Percentiles rank a stretch among this genome's conserved stretches.
Conservation (phyloP, 2,888 invertebrate genomes). For the Ochropleura plecta region DNA sequence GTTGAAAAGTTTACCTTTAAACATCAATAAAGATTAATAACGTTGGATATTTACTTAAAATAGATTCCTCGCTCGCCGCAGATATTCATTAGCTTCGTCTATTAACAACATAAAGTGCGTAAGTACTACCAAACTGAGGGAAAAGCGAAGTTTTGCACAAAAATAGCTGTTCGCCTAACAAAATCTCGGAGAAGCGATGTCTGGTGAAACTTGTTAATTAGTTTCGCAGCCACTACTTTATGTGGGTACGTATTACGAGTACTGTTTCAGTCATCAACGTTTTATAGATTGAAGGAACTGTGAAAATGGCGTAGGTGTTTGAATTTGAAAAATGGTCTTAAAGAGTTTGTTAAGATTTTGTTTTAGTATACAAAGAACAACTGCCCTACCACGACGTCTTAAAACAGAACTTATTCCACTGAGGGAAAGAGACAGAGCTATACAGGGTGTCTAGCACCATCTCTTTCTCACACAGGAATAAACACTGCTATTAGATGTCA, state of each 20-base stretch:
- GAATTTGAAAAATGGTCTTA: background rate
- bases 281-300: conserved; percentile 8
- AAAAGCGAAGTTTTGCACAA: conserved; percentile 67
- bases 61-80: conserved; percentile 17
- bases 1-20: background rate
- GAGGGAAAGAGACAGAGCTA: no score
- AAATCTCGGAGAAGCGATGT: conserved; percentile 75
- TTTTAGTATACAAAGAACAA: no score
- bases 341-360: conserved; percentile 3
- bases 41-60: conserved; percentile 8
- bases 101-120: conserved; percentile 66
- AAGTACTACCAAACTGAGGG: conserved; percentile 43
- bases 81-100: conserved; percentile 48
- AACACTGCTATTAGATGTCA: no score
- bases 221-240: conserved; percentile 82
- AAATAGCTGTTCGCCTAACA: conserved; percentile 82
- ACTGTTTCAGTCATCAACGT: conserved; percentile 13
- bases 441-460: no score
- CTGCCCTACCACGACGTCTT: no score
- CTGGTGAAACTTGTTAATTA: conserved; percentile 84
- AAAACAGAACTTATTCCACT: no score
- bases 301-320: background rate
- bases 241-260: conserved; percentile 66
- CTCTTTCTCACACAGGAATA: no score
- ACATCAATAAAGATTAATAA: conserved; percentile 3